Evolutionary conservation across 2,888 invertebrate species (phyloP).

Genomic region (Schizotus pectinicornis): DNA sequence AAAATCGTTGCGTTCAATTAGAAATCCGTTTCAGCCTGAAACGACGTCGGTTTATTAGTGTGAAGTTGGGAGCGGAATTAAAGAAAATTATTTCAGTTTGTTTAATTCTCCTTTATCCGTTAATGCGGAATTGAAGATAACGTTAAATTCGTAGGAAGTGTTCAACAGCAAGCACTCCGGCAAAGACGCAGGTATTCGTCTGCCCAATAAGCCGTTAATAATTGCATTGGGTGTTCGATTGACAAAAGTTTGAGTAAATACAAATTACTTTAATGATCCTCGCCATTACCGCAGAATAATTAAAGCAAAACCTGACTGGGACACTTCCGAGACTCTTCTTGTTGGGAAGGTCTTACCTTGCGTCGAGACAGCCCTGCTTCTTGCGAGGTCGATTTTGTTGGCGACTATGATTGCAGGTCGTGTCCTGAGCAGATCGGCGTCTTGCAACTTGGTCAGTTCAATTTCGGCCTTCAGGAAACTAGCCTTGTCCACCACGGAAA

Average conservation of each 20-base stretch:
- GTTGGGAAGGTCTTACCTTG: conserved; percentile 72
- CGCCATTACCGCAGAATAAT: no score
- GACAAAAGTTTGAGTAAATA: neutral
- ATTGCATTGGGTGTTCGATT: neutral
- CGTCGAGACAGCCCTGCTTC: conserved; percentile 85
- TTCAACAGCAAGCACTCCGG: no score
- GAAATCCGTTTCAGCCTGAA: no score
- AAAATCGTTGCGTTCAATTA: no score
- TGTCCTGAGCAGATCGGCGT: conserved; percentile 76
- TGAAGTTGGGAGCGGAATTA: neutral
- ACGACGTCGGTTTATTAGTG: no score
- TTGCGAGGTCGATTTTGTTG: conserved; percentile 92
- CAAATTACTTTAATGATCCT: no score
- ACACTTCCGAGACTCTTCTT: neutral
- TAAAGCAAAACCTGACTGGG: no score
- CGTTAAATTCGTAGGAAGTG: neutral
- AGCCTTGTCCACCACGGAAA: conserved; percentile 90
- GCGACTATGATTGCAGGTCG: conserved; percentile 87
- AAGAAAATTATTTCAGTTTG: neutral
- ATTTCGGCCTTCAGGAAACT: conserved; percentile 85
- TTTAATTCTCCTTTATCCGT: neutral
- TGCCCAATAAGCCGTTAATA: neutral
- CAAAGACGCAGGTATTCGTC: neutral
- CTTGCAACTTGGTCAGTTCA: conserved; percentile 77
- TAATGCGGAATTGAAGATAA: neutral